Evolutionary conservation across 2,797 vertebrate species (phyloP).

Genomic region (Melanotaenia pygmaea): DNA sequence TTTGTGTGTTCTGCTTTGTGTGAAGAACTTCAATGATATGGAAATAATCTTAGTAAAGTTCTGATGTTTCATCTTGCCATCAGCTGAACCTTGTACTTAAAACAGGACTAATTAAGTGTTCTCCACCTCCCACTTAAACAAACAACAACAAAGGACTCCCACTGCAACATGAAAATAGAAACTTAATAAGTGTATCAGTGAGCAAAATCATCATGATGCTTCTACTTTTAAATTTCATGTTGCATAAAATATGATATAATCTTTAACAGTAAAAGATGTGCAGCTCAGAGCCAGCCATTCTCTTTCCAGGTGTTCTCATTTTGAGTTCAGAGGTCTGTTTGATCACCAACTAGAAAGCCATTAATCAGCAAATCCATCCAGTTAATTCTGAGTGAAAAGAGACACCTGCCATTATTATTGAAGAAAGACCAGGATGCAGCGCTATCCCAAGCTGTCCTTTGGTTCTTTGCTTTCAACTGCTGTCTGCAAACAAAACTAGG

Average conservation of each 20-base stretch:
- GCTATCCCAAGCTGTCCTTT: conserved; percentile 17
- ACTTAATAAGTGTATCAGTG: background rate
- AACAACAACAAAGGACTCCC: conserved; percentile 29
- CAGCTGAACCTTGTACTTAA: conserved; percentile 20
- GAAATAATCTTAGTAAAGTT: conserved; percentile 49
- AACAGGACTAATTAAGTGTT: conserved; percentile 44
- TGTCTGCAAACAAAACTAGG: conserved; percentile 43
- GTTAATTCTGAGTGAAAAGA: conserved; percentile 65
- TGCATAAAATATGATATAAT: conserved; percentile 9
- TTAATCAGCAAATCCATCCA: conserved; percentile 35
- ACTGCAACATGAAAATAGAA: conserved; percentile 14
- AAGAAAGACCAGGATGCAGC: conserved; percentile 47
- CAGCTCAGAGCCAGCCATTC: conserved; percentile 15
- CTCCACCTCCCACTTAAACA: conserved; percentile 36
- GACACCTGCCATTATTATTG: conserved; percentile 46
- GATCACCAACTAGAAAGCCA: conserved; percentile 53
- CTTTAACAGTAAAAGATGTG: conserved; percentile 16
- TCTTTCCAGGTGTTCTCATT: conserved; percentile 32
- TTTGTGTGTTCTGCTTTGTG: conserved; percentile 46
- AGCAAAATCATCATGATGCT: conserved; percentile 7
- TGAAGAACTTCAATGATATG: conserved; percentile 48
- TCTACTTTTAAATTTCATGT: conserved; percentile 9
- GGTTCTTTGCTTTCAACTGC: conserved; percentile 67
- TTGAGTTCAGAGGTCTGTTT: conserved; percentile 52
- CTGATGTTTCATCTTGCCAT: conserved; percentile 33